Conservation (phyloP, 2,113 vertebrate species). For the Cairina moschata region DNA sequence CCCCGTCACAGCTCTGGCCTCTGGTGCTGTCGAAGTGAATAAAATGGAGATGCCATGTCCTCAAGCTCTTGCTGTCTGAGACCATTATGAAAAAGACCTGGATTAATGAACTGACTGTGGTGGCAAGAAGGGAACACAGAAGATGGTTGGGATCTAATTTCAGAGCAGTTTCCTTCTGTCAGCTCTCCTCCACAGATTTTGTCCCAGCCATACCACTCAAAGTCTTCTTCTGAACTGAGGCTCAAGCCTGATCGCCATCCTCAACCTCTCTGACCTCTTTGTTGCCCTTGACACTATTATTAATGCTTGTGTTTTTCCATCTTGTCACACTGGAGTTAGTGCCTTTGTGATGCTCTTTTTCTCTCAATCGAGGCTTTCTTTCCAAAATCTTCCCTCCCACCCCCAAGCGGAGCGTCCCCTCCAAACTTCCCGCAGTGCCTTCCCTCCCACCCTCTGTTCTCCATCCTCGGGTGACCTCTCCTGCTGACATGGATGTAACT, state of each 20-base stretch:
- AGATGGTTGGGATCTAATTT: background rate
- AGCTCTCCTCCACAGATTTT: accelerated
- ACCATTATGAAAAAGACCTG: background rate
- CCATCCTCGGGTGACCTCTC: background rate
- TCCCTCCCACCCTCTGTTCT: background rate
- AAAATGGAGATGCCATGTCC: background rate
- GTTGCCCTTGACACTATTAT: background rate
- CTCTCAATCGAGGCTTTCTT: background rate
- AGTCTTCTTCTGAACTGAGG: background rate
- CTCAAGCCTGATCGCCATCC: background rate
- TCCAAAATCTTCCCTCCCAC: background rate
- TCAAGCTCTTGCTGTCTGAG: background rate
- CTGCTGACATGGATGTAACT: background rate
- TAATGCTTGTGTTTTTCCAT: background rate
- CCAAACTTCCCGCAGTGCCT: background rate
- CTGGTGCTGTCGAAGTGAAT: background rate
- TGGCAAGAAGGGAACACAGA: background rate
- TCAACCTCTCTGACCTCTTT: background rate
- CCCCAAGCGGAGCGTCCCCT: background rate
- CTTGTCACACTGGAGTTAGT: background rate
- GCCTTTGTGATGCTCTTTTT: background rate
- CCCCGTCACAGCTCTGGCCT: background rate
- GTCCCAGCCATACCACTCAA: background rate
- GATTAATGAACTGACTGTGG: background rate
- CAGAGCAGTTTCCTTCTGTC: background rate